A percentile compares a stretch with the other conserved stretches of the same genome.
Conservation (phyloP, 2,888 invertebrate genomes). For the Copidosoma aretas region DNA sequence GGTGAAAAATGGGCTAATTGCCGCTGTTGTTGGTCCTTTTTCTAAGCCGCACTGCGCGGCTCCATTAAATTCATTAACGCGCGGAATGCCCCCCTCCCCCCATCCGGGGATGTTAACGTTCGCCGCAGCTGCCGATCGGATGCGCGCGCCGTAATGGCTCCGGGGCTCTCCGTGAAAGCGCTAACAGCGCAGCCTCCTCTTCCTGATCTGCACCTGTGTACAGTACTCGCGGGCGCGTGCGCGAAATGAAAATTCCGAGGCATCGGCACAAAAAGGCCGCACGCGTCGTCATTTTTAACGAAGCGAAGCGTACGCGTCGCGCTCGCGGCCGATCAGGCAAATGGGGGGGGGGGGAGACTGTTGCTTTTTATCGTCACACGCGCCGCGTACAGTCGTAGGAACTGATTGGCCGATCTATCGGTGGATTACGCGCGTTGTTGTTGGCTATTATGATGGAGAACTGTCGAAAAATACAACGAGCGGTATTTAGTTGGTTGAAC, state of each 20-base stretch:
- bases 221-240: slow-evolving; percentile 18
- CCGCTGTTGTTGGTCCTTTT: slow-evolving; percentile 5
- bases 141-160: background rate
- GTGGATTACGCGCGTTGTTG: too few species aligned
- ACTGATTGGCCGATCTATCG: too few species aligned
- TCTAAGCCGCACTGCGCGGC: background rate
- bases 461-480: too few species aligned
- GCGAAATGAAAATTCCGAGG: slow-evolving; percentile 25
- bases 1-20: slow-evolving; percentile 43
- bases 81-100: slow-evolving; percentile 49
- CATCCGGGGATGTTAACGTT: slow-evolving; percentile 10
- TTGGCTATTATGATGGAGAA: too few species aligned
- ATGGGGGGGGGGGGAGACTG: too few species aligned
- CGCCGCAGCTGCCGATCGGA: slow-evolving; percentile 42
- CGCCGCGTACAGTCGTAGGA: too few species aligned
- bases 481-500: too few species aligned
- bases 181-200: background rate
- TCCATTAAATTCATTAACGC: slow-evolving; percentile 53
- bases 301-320: too few species aligned
- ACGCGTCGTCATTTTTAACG: background rate
- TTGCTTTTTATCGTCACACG: too few species aligned
- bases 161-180: background rate
- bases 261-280: slow-evolving; percentile 3
- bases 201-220: too few species aligned
- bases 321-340: too few species aligned